These are phyloP conservation scores for Anolis carolinensis DNA, from an alignment of 2,113 vertebrate species.

Conservation along the genomic window DNA sequence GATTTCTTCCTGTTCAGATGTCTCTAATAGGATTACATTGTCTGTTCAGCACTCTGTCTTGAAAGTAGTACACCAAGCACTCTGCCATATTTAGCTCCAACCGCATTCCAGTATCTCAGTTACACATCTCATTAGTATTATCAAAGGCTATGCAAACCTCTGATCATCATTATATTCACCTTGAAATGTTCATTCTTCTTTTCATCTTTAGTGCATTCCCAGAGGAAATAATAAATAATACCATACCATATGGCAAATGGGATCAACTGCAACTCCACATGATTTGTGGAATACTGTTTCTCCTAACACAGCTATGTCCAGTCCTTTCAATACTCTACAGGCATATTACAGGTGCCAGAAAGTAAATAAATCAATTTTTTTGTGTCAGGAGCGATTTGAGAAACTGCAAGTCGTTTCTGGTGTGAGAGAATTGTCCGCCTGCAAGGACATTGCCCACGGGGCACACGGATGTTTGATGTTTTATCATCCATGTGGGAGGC, in stretches of 20 bases:
- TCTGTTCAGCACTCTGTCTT: constrained; percentile 32
- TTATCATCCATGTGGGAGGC: no score
- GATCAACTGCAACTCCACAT: constrained; percentile 46
- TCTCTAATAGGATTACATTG: constrained; percentile 39
- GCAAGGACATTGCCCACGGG: no score
- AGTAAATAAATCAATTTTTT: no score
- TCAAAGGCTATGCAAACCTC: constrained; percentile 57
- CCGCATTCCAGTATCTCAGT: constrained; percentile 17
- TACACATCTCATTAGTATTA: constrained; percentile 54
- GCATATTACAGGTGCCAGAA: constrained; percentile 32
- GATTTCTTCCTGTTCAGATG: constrained; percentile 49
- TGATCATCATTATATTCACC: constrained; percentile 55
- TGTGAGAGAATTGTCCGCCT: no score
- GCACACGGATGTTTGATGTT: no score
- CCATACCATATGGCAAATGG: constrained; percentile 62
- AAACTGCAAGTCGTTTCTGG: no score
- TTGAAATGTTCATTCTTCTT: constrained; percentile 50
- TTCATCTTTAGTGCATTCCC: constrained; percentile 40
- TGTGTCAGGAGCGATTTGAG: no score
- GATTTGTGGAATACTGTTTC: constrained; percentile 62
- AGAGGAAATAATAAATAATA: constrained; percentile 59
- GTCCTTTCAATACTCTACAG: constrained; percentile 21
- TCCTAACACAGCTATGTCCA: constrained; percentile 15
- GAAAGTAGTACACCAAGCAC: background rate
- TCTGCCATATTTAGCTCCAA: constrained; percentile 29